A percentile compares a stretch with the other conserved stretches of the same genome.
phyloP scores from a whole-genome alignment of 2,797 vertebrate species.

The Odontamblyopus lacepedii region DNA sequence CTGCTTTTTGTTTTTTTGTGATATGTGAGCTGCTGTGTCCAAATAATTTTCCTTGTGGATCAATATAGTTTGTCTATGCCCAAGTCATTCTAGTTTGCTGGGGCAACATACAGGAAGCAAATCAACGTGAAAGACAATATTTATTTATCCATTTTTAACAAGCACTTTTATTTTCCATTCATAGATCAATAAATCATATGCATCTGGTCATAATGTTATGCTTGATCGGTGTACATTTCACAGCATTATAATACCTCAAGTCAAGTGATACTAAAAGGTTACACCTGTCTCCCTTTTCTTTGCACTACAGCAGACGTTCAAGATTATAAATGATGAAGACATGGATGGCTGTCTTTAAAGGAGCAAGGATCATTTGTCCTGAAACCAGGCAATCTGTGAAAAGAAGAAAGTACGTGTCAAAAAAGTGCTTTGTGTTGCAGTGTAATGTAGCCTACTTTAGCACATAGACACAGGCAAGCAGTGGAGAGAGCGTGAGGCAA shows the following conservation, averaged over 20 bases:
- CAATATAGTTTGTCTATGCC: no score
- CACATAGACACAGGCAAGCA: constrained; percentile 45
- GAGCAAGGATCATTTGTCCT: constrained; percentile 66
- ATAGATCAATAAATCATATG: background rate
- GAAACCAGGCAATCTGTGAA: constrained; percentile 60
- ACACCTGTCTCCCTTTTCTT: constrained; percentile 28
- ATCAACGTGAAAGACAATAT: no score
- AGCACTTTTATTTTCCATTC: no score
- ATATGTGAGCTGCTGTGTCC: no score
- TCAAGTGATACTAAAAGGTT: constrained; percentile 39
- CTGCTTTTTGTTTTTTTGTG: no score
- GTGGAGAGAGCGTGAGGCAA: constrained; percentile 66
- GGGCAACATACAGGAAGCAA: no score
- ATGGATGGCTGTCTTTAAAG: constrained; percentile 55
- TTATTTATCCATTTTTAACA: no score
- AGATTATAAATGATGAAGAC: constrained; percentile 54
- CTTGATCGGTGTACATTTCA: constrained; percentile 13
- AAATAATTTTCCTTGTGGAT: no score
- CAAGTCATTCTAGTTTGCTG: no score
- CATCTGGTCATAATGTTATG: background rate
- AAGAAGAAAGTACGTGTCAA: constrained; percentile 55
- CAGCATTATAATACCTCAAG: constrained; percentile 31
- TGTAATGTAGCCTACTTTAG: constrained; percentile 43
- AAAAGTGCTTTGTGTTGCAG: constrained; percentile 67
- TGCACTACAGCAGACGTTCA: constrained; percentile 42